Evolutionary conservation across 2,888 invertebrate species (phyloP).

Genomic region (Caenorhabditis sp.): DNA sequence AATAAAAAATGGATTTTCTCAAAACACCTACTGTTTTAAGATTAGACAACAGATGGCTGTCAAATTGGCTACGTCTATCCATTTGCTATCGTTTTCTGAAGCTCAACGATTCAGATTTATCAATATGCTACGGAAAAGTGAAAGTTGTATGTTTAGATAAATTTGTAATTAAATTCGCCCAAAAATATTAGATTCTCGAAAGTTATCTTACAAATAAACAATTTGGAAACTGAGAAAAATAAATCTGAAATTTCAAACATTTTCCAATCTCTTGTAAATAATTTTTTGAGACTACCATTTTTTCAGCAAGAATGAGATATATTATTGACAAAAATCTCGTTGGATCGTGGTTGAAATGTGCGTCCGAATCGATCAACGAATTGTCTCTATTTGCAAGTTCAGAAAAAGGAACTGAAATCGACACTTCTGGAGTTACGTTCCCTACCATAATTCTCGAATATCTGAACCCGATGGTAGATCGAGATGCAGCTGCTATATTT

Average conservation of each 20-base stretch:
- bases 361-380: not conserved
- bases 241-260: too few species aligned
- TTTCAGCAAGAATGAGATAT: conserved; percentile 23
- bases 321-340: conserved; percentile 28
- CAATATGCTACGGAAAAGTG: conserved; percentile 19
- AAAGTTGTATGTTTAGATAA: conserved; percentile 19
- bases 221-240: too few species aligned
- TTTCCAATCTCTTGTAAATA: too few species aligned
- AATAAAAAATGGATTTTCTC: too few species aligned
- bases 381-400: not conserved
- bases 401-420: not conserved
- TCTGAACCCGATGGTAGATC: conserved; percentile 19
- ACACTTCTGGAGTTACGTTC: not conserved
- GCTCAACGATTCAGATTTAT: conserved; percentile 25
- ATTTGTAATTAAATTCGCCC: too few species aligned
- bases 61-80: conserved; percentile 22
- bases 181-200: too few species aligned
- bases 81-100: conserved; percentile 19
- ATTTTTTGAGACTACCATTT: not conserved
- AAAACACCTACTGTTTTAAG: not conserved
- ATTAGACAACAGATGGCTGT: conserved; percentile 12
- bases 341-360: conserved; percentile 24
- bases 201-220: too few species aligned
- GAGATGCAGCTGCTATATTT: conserved; percentile 13
- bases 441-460: conserved; percentile 27